phyloP scores from a whole-genome alignment of 2,888 invertebrate genomes.

The Alsophila aescularia region DNA sequence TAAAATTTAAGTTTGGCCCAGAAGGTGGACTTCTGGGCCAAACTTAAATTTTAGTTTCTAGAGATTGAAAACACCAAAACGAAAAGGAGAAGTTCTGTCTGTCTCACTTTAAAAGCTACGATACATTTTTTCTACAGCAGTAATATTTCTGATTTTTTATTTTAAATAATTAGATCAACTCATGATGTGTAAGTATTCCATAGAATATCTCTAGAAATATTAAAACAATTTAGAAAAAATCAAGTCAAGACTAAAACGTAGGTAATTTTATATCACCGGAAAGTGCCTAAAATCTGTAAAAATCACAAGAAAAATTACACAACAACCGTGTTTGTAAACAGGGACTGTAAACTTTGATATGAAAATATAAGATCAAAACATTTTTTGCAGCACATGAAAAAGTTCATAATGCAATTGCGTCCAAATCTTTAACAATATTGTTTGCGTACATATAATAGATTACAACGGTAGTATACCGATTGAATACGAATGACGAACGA shows the following conservation, averaged over 20 bases:
- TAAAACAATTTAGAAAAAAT: background rate
- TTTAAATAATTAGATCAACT: too few relatives aligned
- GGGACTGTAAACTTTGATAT: background rate
- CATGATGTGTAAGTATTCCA: background rate
- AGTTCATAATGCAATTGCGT: background rate
- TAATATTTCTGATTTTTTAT: too few relatives aligned
- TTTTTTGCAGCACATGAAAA: background rate
- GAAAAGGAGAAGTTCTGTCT: too few relatives aligned
- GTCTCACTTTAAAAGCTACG: too few relatives aligned
- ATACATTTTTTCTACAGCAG: too few relatives aligned
- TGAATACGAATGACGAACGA: too few relatives aligned
- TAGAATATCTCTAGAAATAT: background rate
- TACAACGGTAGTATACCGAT: constrained; percentile 50
- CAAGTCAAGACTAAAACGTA: background rate
- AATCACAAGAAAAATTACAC: background rate
- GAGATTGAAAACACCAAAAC: too few relatives aligned
- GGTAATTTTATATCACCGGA: background rate
- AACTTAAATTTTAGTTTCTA: too few relatives aligned
- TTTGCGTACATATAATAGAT: constrained; percentile 41
- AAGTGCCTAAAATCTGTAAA: too few relatives aligned
- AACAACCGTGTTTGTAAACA: background rate
- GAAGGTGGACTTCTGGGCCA: too few relatives aligned
- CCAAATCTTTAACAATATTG: background rate
- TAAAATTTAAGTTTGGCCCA: too few relatives aligned
- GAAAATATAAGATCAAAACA: background rate